Percentiles rank a stretch among this genome's conserved stretches.
phyloP scores from a whole-genome alignment of 2,113 vertebrate genomes.

The Oreochromis spilurus region DNA sequence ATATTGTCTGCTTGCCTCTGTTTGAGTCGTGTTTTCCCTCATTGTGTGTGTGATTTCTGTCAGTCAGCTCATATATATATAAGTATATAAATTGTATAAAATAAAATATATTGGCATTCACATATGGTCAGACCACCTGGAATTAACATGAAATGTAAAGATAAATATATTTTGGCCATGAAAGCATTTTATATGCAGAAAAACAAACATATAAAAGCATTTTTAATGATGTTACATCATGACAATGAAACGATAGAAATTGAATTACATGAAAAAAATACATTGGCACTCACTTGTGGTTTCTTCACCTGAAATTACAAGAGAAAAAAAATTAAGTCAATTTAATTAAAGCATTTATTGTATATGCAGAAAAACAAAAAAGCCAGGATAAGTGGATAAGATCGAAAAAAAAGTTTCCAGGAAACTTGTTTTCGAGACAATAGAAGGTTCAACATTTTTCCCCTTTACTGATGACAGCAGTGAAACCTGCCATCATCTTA shows the following conservation, averaged over 20 bases:
- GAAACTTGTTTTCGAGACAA: no score
- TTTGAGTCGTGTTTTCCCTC: accelerated
- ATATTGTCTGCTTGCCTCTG: no score
- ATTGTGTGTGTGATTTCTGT: not conserved
- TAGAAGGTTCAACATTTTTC: not conserved
- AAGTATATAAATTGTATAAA: not conserved
- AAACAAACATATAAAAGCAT: not conserved
- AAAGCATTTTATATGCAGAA: not conserved
- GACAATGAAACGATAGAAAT: not conserved
- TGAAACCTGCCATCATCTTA: no score
- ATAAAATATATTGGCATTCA: not conserved
- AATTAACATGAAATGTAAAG: not conserved
- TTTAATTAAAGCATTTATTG: no score
- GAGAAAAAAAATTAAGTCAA: not conserved
- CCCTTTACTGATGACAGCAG: no score
- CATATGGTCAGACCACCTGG: not conserved
- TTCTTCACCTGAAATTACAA: not conserved
- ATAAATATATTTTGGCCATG: not conserved
- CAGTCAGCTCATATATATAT: not conserved
- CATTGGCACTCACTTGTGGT: not conserved
- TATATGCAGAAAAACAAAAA: not conserved
- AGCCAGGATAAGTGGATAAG: not conserved
- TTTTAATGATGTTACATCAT: not conserved
- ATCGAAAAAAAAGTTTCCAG: not conserved
- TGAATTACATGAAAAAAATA: not conserved